Percentiles rank a stretch among this genome's conserved stretches.
These are phyloP conservation scores for Rutilus rutilus DNA, from an alignment of 2,113 vertebrate genomes.

Conservation along the genomic window DNA sequence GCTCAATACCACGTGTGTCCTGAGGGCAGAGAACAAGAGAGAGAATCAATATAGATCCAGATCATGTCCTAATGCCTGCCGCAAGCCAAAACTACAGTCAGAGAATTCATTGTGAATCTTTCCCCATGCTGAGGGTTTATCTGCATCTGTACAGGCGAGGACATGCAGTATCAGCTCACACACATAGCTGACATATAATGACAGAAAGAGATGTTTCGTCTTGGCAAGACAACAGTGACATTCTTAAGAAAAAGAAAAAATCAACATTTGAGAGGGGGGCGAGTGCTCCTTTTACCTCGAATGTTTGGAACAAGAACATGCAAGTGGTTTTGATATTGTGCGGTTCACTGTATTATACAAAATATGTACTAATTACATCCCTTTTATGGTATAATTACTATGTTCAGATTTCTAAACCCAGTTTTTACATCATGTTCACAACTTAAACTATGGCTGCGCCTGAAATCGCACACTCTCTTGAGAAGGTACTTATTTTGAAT, in stretches of 20 bases:
- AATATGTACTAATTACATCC: not conserved
- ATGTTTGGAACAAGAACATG: not conserved
- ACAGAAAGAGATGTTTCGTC: not conserved
- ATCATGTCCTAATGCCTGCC: slow-evolving; percentile 27
- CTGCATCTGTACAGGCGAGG: not conserved
- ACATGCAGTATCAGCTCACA: not conserved
- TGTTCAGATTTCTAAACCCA: not conserved
- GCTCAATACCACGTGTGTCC: slow-evolving; percentile 34
- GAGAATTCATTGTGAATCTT: not conserved
- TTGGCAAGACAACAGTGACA: not conserved
- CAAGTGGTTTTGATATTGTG: not conserved
- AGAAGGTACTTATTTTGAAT: no score
- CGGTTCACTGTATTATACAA: not conserved
- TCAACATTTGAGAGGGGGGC: not conserved
- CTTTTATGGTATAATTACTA: not conserved
- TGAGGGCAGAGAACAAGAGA: slow-evolving; percentile 21
- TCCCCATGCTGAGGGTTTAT: not conserved
- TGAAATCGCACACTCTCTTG: no score
- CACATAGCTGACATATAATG: not conserved
- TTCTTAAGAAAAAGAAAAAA: not conserved
- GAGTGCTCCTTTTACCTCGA: not conserved
- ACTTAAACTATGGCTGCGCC: not conserved
- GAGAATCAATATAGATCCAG: slow-evolving; percentile 34
- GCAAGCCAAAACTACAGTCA: not conserved
- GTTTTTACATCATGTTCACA: not conserved